A percentile compares a stretch with the other conserved stretches of the same genome.
phyloP scores from a whole-genome alignment of 2,888 invertebrate species.

The Abscondita cerata region DNA sequence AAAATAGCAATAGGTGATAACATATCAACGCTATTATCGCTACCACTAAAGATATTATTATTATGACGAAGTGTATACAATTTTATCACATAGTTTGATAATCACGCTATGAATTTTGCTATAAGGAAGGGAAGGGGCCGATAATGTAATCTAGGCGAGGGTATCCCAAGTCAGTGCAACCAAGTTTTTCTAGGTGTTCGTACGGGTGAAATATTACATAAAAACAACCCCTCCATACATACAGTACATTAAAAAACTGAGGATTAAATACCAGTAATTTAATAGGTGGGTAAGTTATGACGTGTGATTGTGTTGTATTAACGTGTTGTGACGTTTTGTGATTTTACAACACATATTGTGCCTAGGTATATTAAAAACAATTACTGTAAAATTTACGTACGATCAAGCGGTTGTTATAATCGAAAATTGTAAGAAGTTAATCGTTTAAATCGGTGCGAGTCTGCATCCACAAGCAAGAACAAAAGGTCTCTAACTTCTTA shows the following conservation, averaged over 20 bases:
- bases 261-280: too few relatives aligned
- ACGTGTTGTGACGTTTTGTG: too few relatives aligned
- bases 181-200: constrained; percentile 48
- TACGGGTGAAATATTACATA: constrained; percentile 16
- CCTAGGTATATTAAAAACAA: too few relatives aligned
- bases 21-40: constrained; percentile 50
- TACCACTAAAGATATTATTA: constrained; percentile 50
- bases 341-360: too few relatives aligned
- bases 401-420: too few relatives aligned
- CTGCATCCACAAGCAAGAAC: constrained; percentile 13
- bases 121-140: constrained; percentile 53
- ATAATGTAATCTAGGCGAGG: constrained; percentile 53
- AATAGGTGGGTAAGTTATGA: too few relatives aligned
- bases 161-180: constrained; percentile 49
- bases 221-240: too few relatives aligned
- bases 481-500: constrained; percentile 19
- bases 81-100: constrained; percentile 55
- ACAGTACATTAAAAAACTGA: too few relatives aligned
- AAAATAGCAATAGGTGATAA: constrained; percentile 55
- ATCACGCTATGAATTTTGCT: constrained; percentile 52
- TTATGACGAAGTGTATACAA: constrained; percentile 56
- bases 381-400: too few relatives aligned
- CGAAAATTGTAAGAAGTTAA: neutral
- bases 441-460: neutral
- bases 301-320: too few relatives aligned